Evolutionary conservation across 30 jellyfish, hydroid and myxozoan species (phyloP).

Genomic region (Hydra vulgaris): DNA sequence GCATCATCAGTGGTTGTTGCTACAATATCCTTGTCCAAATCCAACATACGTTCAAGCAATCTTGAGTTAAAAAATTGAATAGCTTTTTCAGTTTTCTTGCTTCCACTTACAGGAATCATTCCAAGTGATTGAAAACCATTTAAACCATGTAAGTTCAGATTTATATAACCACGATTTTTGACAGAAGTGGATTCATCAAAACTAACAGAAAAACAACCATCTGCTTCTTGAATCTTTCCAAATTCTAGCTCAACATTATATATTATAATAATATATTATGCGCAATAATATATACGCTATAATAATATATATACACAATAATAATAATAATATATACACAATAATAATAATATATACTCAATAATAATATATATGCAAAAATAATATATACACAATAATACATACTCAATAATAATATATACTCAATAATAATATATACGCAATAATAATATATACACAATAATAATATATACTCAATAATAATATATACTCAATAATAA

Average conservation of each 20-base stretch:
- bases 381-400: too few relatives aligned
- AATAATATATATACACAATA: too few relatives aligned
- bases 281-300: too few relatives aligned
- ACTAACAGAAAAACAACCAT: background rate
- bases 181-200: background rate
- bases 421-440: too few relatives aligned
- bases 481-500: too few relatives aligned
- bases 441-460: too few relatives aligned
- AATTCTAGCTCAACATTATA: background rate
- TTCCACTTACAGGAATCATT: background rate
- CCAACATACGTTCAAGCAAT: background rate
- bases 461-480: too few relatives aligned
- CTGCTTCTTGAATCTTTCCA: background rate
- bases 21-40: background rate
- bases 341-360: too few relatives aligned
- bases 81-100: background rate
- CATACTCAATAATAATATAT: too few relatives aligned
- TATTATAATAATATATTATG: too few relatives aligned
- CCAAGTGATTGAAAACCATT: background rate
- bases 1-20: background rate
- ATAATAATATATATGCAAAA: too few relatives aligned
- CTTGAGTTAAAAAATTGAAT: background rate
- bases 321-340: too few relatives aligned
- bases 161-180: background rate
- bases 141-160: background rate